Percentiles rank a stretch among this genome's conserved stretches.
phyloP scores from a whole-genome alignment of 1,140 invertebrate species.

The Drosophila sulfurigaster region DNA sequence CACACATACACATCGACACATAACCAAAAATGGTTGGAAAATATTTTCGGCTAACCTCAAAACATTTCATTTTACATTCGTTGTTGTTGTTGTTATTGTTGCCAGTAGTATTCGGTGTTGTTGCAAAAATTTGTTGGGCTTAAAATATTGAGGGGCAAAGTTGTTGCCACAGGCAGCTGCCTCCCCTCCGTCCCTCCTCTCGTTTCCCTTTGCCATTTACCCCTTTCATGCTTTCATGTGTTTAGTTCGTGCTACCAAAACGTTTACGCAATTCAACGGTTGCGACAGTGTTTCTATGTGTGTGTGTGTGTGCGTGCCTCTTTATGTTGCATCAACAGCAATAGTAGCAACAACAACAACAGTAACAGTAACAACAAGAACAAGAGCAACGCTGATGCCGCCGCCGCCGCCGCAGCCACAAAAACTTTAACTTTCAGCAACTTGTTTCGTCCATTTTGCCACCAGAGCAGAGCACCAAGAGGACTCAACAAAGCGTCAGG shows the following conservation, averaged over 20 bases:
- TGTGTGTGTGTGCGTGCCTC: slow-evolving; percentile 40
- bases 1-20: slow-evolving; percentile 15
- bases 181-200: background rate
- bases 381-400: slow-evolving; percentile 45
- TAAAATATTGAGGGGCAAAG: slow-evolving; percentile 73
- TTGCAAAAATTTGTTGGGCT: slow-evolving; percentile 70
- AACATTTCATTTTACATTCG: slow-evolving; percentile 73
- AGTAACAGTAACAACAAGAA: slow-evolving; percentile 9
- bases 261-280: slow-evolving; percentile 50
- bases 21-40: slow-evolving; percentile 53
- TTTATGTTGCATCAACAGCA: slow-evolving; percentile 58
- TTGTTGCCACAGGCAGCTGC: slow-evolving; percentile 46
- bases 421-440: slow-evolving; percentile 74
- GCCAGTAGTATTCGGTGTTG: slow-evolving; percentile 55
- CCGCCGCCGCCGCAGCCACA: slow-evolving; percentile 50
- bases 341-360: slow-evolving; percentile 12
- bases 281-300: slow-evolving; percentile 8
- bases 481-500: background rate
- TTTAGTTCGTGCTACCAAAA: slow-evolving; percentile 51
- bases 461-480: background rate
- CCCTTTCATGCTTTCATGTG: slow-evolving; percentile 3
- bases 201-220: too few species aligned
- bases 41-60: slow-evolving; percentile 80
- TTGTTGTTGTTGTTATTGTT: slow-evolving; percentile 38
- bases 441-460: slow-evolving; percentile 57